phyloP scores from a whole-genome alignment of 2,113 vertebrate species.

The Nycticorax nycticorax region DNA sequence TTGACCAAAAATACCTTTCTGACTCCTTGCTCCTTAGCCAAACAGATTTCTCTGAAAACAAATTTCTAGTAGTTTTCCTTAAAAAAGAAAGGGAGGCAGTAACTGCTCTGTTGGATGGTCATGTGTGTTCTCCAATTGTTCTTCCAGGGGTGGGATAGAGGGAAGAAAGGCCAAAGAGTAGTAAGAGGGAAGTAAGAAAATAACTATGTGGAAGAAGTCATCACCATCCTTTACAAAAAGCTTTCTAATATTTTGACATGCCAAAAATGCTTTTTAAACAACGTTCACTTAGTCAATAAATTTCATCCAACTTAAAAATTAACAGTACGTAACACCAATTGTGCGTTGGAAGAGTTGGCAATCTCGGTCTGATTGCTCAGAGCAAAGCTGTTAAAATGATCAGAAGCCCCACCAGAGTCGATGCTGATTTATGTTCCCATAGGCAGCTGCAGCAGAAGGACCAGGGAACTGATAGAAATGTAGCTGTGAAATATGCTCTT shows the following conservation, averaged over 20 bases:
- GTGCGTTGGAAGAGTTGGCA: background rate
- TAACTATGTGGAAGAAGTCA: background rate
- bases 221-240: background rate
- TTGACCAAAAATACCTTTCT: background rate
- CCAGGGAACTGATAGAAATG: background rate
- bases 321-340: background rate
- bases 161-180: background rate
- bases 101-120: background rate
- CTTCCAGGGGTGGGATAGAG: accelerated
- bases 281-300: background rate
- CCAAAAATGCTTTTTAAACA: background rate
- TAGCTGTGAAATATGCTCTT: background rate
- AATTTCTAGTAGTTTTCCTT: background rate
- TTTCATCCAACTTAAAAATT: background rate
- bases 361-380: background rate
- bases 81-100: background rate
- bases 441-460: background rate
- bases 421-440: background rate
- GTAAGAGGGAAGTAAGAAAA: background rate
- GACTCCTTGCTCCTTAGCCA: background rate
- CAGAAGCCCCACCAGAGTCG: background rate
- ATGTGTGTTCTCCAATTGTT: accelerated
- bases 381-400: background rate
- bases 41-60: background rate
- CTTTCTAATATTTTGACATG: background rate